Evolutionary conservation across 2,888 invertebrate species (phyloP), one percentile per base, ranked within the genome.

Genomic region (Sphaeridia pumilis): DNA sequence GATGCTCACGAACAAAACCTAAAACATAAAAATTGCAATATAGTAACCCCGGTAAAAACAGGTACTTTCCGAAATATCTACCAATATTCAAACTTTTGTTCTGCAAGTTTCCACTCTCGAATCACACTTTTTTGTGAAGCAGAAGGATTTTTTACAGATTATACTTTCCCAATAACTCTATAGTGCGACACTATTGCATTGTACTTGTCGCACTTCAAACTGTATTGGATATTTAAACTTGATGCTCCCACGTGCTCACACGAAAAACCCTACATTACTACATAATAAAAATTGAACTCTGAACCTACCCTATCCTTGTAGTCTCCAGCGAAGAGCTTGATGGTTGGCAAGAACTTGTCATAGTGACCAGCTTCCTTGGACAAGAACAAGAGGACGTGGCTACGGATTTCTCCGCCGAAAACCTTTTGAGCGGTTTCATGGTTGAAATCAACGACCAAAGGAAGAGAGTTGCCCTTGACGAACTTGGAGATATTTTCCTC

Each of bases 391-490:
- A 99, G 78, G 64, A 95, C 79, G 74, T 99, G 98, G 68, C 85
- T 88, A 75, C 97, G 95, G 74, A 98, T 87, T 56, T 92, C 88
- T 65, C 97, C 97, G 50, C 94, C 92, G 71, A 99, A 99, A 74
- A 99, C 93, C 74, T 94, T 94, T 70, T 89, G 87, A 12, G 98
- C 97, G 27, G 92, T 93, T 72, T 95, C 90, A 67, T 94, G 93
- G 66, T 89, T 93, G 76, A 97, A 97, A 72, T 97, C 95, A 51
- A 93, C 86, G 61, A 95, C 81, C 59, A 88, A 73, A 21, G 95
- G 95, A 70, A 97, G 77, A 50, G 88, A 81, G 70, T 93, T 83
- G 38, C 81, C 76, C 58, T 79, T 75, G 63, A 94, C 80, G 78
- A 94, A 95, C 66, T 83, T 82, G 72, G 82, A 83, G 66, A 97